phyloP scores from a whole-genome alignment of 2,888 invertebrate genomes.

The Maniola hyperantus region DNA sequence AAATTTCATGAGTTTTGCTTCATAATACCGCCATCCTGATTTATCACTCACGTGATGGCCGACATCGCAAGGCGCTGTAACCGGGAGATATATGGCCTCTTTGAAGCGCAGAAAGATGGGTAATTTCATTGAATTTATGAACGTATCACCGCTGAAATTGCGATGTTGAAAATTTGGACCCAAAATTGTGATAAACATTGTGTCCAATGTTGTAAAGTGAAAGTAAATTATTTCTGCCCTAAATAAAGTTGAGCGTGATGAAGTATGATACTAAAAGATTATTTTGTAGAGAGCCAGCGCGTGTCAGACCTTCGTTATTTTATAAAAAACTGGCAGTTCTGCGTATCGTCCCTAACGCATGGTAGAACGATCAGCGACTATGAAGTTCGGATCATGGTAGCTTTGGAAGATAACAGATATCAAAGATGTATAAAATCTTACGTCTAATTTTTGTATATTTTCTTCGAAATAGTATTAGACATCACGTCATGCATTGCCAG shows the following conservation, averaged over 20 bases:
- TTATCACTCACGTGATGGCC: constrained; percentile 75
- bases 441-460: no score
- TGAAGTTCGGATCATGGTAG: no score
- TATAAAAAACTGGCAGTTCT: no score
- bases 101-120: constrained; percentile 80
- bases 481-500: no score
- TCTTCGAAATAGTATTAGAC: no score
- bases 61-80: constrained; percentile 74
- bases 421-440: no score
- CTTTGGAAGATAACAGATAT: no score
- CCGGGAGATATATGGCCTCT: constrained; percentile 75
- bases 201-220: constrained; percentile 40
- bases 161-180: constrained; percentile 68
- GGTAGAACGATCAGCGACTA: no score
- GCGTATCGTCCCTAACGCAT: no score
- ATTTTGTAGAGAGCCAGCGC: not conserved
- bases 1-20: constrained; percentile 52
- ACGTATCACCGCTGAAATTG: constrained; percentile 73
- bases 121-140: constrained; percentile 81
- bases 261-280: not conserved
- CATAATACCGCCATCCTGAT: constrained; percentile 63
- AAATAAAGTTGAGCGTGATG: constrained; percentile 1
- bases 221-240: constrained; percentile 4
- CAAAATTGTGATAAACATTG: constrained; percentile 68
- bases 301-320: no score